Conservation (phyloP, 2,797 vertebrate species). For the Enteromius unitaeniatus region DNA sequence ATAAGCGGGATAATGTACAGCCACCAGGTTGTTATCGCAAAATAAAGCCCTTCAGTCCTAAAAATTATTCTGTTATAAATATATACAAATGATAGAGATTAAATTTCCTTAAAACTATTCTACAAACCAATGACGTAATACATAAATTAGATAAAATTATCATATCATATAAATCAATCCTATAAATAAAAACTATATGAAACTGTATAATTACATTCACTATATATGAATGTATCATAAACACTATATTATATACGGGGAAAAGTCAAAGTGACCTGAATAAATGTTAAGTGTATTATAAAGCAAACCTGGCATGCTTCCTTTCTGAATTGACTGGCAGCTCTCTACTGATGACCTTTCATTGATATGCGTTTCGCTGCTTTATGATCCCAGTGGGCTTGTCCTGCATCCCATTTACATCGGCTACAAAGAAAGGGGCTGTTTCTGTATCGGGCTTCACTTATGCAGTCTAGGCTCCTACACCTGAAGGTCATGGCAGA, state of each 20-base stretch:
- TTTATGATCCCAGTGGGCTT: conserved; percentile 42
- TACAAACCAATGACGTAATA: too few relatives aligned
- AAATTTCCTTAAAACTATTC: too few relatives aligned
- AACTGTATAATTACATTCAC: too few relatives aligned
- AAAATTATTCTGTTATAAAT: too few relatives aligned
- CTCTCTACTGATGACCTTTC: conserved; percentile 38
- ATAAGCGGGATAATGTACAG: too few relatives aligned
- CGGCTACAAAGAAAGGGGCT: conserved; percentile 38
- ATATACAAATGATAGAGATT: too few relatives aligned
- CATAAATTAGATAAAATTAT: too few relatives aligned
- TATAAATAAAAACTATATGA: too few relatives aligned
- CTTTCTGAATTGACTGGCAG: conserved; percentile 27
- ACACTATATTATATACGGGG: not conserved
- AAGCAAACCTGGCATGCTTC: not conserved
- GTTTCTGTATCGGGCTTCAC: conserved; percentile 40
- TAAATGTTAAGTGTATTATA: not conserved
- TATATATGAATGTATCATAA: not conserved
- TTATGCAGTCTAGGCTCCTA: conserved; percentile 32
- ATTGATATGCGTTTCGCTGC: conserved; percentile 27
- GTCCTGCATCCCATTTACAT: conserved; percentile 36
- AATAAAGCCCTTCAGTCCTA: too few relatives aligned
- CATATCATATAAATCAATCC: too few relatives aligned
- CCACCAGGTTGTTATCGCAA: too few relatives aligned
- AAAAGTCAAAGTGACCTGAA: not conserved
- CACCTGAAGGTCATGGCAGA: conserved; percentile 36